These are phyloP conservation scores for Seladonia tumulorum DNA, from an alignment of 2,888 invertebrate species.

Conservation along the genomic window DNA sequence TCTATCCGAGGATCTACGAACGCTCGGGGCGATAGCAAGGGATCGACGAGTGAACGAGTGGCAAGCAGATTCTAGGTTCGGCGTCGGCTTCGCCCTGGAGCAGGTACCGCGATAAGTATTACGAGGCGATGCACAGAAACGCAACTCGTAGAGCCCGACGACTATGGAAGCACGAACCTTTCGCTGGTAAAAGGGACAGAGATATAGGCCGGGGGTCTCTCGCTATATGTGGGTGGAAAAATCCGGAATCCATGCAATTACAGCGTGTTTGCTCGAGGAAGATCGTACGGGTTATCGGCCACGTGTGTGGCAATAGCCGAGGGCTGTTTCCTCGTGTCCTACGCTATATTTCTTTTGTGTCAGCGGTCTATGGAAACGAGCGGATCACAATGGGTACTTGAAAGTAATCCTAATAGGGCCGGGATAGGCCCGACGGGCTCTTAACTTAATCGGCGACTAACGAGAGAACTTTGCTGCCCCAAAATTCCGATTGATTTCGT, in stretches of 20 bases:
- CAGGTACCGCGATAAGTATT: constrained; percentile 62
- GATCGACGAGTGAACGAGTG: constrained; percentile 49
- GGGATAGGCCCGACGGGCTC: constrained; percentile 30
- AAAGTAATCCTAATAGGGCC: constrained; percentile 56
- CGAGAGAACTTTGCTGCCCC: background rate
- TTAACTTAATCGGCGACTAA: constrained; percentile 51
- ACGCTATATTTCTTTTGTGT: constrained; percentile 58
- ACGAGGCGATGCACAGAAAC: constrained; percentile 43
- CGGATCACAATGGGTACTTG: constrained; percentile 62
- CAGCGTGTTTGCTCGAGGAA: constrained; percentile 71
- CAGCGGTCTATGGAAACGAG: constrained; percentile 58
- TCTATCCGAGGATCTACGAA: background rate
- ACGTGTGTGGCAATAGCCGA: constrained; percentile 74
- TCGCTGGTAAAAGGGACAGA: constrained; percentile 30
- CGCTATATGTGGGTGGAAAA: constrained; percentile 72
- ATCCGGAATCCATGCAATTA: constrained; percentile 72
- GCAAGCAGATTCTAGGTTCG: constrained; percentile 46
- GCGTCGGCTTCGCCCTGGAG: constrained; percentile 50
- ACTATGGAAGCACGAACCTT: constrained; percentile 23
- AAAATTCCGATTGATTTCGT: too few species aligned
- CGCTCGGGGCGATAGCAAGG: constrained; percentile 6
- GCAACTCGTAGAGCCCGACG: constrained; percentile 31
- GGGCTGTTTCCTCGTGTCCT: constrained; percentile 57
- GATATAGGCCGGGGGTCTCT: constrained; percentile 40
- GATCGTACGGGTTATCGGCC: constrained; percentile 72